Percentiles rank a stretch among this genome's conserved stretches.
Conservation (phyloP, 92 coral and sea anemone genomes). For the Epizoanthus stellaris region DNA sequence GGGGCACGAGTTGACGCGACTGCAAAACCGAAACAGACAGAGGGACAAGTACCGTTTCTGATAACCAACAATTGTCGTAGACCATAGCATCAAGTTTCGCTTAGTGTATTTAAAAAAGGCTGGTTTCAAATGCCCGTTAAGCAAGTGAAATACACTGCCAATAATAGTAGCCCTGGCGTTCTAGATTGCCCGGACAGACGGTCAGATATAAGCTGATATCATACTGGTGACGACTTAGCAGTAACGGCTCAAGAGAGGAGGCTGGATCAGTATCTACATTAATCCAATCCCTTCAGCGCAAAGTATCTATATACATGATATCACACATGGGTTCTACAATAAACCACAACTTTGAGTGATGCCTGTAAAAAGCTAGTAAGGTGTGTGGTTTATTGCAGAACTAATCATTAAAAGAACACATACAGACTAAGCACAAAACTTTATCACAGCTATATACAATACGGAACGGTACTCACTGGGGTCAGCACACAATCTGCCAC, state of each 20-base stretch:
- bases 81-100: not conserved
- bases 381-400: constrained; percentile 11
- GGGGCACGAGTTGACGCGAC: not conserved
- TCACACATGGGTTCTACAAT: not conserved
- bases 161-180: not conserved
- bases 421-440: not conserved
- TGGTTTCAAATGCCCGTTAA: constrained; percentile 26
- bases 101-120: not conserved
- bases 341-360: not conserved
- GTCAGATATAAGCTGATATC: constrained; percentile 1
- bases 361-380: constrained; percentile 1
- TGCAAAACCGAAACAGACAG: not conserved
- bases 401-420: constrained; percentile 8
- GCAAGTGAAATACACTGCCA: not conserved
- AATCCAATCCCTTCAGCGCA: not conserved
- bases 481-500: constrained; percentile 84
- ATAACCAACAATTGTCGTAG: too few relatives aligned
- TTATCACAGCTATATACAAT: not conserved
- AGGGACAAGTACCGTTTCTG: not conserved
- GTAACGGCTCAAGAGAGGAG: not conserved
- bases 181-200: not conserved
- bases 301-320: not conserved
- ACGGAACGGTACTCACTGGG: constrained; percentile 83
- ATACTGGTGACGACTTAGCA: not conserved
- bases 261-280: not conserved